phyloP scores from a whole-genome alignment of 1,140 invertebrate species.

The Bombus superbus region DNA sequence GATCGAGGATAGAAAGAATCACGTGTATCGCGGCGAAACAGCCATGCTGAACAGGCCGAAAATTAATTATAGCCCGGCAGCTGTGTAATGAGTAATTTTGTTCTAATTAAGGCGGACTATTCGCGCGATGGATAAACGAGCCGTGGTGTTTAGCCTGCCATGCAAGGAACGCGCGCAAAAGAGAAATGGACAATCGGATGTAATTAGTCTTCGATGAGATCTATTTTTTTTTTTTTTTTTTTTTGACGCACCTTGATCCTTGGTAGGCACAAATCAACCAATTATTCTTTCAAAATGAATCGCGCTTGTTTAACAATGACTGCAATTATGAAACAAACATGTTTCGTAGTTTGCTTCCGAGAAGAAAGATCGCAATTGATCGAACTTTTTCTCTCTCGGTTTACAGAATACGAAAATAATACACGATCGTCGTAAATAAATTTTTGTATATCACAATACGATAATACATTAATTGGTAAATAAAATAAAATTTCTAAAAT shows the following conservation, averaged over 20 bases:
- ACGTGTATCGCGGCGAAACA: constrained; percentile 18
- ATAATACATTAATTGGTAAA: no score
- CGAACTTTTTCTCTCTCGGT: no score
- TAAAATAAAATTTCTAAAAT: no score
- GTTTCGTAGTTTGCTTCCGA: background rate
- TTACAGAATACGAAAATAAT: no score
- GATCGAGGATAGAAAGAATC: constrained; percentile 39
- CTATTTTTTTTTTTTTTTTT: background rate
- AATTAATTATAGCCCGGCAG: constrained; percentile 55
- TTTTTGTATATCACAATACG: no score
- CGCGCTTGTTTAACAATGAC: no score
- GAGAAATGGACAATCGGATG: constrained; percentile 17
- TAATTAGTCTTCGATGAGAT: constrained; percentile 41
- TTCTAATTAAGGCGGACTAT: constrained; percentile 64
- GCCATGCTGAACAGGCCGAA: constrained; percentile 26
- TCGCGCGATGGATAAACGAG: constrained; percentile 18
- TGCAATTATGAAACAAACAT: background rate
- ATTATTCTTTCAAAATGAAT: background rate
- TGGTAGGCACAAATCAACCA: background rate
- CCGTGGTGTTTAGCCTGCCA: constrained; percentile 14
- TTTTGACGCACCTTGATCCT: no score
- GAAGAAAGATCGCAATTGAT: no score
- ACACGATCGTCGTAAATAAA: no score
- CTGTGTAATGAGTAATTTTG: constrained; percentile 65
- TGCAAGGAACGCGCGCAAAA: background rate